These are phyloP conservation scores for Fissipunctia ypsillon DNA, from an alignment of 2,888 invertebrate species.

Conservation along the genomic window DNA sequence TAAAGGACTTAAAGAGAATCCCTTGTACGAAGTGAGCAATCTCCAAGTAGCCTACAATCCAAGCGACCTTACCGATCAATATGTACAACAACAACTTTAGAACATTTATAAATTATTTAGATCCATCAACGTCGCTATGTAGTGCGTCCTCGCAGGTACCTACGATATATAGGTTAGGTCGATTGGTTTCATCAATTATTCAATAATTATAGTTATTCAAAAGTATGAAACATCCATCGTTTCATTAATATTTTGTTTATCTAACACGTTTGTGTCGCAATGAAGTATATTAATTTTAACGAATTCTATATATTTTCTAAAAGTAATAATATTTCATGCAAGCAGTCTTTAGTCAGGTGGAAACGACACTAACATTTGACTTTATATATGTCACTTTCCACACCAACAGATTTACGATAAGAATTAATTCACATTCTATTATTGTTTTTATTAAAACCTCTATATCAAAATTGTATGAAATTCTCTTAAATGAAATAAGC, in stretches of 20 bases:
- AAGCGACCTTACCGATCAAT: conserved; percentile 86
- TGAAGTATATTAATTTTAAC: conserved; percentile 63
- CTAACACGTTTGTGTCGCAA: conserved; percentile 59
- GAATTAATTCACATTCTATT: conserved; percentile 48
- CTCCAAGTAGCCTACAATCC: conserved; percentile 85
- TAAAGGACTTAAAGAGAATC: conserved; percentile 89
- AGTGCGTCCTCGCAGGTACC: conserved; percentile 63
- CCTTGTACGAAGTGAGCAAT: conserved; percentile 90
- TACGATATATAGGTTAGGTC: conserved; percentile 64
- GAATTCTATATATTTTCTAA: conserved; percentile 69
- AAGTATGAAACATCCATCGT: conserved; percentile 60
- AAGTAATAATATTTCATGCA: conserved; percentile 76
- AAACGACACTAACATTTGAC: conserved; percentile 63
- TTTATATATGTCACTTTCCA: conserved; percentile 32
- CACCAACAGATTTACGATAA: conserved; percentile 52
- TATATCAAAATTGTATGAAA: conserved; percentile 58
- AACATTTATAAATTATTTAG: conserved; percentile 75
- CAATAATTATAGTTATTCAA: conserved; percentile 61
- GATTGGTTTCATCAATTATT: conserved; percentile 62
- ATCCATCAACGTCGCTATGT: conserved; percentile 68
- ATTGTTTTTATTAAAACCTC: conserved; percentile 49
- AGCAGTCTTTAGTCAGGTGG: conserved; percentile 80
- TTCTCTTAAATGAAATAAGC: conserved; percentile 45
- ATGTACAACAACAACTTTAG: conserved; percentile 85
- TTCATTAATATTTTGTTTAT: conserved; percentile 64